A percentile compares a stretch with the other conserved stretches of the same genome.
Evolutionary conservation across 1,140 invertebrate species (phyloP).

Genomic region (Drosophila ogumai): DNA sequence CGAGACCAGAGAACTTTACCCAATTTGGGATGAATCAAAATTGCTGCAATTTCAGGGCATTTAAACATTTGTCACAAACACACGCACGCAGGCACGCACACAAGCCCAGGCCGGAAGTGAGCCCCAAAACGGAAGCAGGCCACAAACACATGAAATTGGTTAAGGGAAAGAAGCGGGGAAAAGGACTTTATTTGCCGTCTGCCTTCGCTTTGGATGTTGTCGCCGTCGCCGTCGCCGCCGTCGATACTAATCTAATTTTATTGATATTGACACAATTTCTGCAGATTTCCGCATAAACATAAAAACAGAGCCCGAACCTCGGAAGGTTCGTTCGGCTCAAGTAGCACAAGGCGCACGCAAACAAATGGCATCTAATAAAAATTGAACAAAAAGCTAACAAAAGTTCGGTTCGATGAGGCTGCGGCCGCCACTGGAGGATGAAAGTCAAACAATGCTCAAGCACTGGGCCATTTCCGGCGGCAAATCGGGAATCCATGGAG

Average conservation of each 20-base stretch:
- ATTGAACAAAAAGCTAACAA: slow-evolving; percentile 43
- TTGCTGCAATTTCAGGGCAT: slow-evolving; percentile 74
- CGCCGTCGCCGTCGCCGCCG: slow-evolving; percentile 33
- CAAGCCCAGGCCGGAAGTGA: slow-evolving; percentile 45
- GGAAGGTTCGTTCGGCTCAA: slow-evolving; percentile 47
- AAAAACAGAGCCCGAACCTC: slow-evolving; percentile 65
- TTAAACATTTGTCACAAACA: slow-evolving; percentile 77
- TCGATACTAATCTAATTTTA: slow-evolving; percentile 84
- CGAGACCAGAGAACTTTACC: slow-evolving; percentile 8
- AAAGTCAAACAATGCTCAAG: slow-evolving; percentile 43
- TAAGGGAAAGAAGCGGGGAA: slow-evolving; percentile 10
- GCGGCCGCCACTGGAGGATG: slow-evolving; percentile 20
- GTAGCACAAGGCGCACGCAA: slow-evolving; percentile 47
- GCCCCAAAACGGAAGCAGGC: slow-evolving; percentile 36
- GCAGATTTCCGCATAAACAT: slow-evolving; percentile 83
- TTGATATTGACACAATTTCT: slow-evolving; percentile 83
- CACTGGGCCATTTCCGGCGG: slow-evolving; percentile 25
- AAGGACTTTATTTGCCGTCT: slow-evolving; percentile 59
- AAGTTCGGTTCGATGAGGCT: slow-evolving; percentile 38
- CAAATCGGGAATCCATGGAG: slow-evolving; percentile 23
- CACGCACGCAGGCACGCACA: slow-evolving; percentile 16
- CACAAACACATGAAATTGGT: slow-evolving; percentile 56
- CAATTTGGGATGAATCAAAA: slow-evolving; percentile 52
- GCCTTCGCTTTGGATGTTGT: slow-evolving; percentile 60
- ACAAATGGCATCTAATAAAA: slow-evolving; percentile 74